Base-by-base conservation (phyloP, 2,113 vertebrate species). In the Thomomys bottae region DNA sequence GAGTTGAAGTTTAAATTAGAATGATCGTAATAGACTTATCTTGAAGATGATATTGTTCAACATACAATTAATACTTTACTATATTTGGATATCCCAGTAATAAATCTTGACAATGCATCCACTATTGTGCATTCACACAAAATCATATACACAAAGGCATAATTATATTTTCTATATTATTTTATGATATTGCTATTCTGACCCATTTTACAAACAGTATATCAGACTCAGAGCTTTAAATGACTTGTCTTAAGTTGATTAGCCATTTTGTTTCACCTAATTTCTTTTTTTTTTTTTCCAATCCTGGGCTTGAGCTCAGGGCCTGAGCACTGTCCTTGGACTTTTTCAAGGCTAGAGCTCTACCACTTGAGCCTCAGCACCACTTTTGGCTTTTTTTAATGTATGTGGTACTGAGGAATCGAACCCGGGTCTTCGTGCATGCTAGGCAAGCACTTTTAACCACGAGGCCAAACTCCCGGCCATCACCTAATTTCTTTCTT, bases 1-100 rank as follows among this genome's bases (percentile, higher is more conserved):
- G 59, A 87, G 11, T 26, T 72, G 61, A 5, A 92, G 3, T 90
- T 90, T 92, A 94, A 94, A 83, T 45, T 64, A 76, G 23, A 10
- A 40, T 68, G 23, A 66, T 71, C 42, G 70, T 4, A 68, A 64
- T 24, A 63, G 3, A 68, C 30, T 11, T 64, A 61, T 5, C 87
- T 71, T 75, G 34, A 79, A 79, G 21, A 34, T 45, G 18, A 45
- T n/a, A 34, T 64, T 82, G 12, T 57, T 84, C 34, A 64, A 38
- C 11, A 70, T 54, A 2, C 57, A 75, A 68, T 54, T 73, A 34
- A 66, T 68, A 75, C 38, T 68, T 63, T 2, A 38, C 78, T 71
- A 66, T 67, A 80, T 75, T 84, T 59, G 40, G 83, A 80, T 2
- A 78, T 59, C 57, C 8, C 17, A 77, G 18, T 34, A 66, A 14